phyloP scores from a whole-genome alignment of 2,113 vertebrate genomes.

The Suncus etruscus region DNA sequence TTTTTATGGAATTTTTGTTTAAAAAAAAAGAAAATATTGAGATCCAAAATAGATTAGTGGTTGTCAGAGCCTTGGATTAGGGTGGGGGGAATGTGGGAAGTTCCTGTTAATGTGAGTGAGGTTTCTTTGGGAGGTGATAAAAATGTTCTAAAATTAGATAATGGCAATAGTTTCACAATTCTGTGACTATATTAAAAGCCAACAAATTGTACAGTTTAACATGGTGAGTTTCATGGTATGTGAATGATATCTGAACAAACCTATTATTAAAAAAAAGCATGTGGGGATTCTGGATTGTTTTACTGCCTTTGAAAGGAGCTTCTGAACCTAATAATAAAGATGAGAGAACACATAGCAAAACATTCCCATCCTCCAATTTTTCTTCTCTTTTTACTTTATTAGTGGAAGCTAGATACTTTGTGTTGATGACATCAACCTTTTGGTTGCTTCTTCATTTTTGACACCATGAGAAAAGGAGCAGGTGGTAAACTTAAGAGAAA shows the following conservation, averaged over 20 bases:
- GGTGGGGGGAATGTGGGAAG: neutral
- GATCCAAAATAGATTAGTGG: conserved; percentile 31
- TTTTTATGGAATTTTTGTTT: conserved; percentile 27
- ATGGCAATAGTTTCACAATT: neutral
- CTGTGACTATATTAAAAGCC: conserved; percentile 4
- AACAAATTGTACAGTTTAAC: conserved; percentile 40
- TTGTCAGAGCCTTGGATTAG: neutral
- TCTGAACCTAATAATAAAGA: conserved; percentile 65
- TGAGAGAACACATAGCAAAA: neutral
- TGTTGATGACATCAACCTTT: conserved; percentile 66
- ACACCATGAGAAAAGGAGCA: conserved; percentile 51
- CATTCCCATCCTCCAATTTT: conserved; percentile 40
- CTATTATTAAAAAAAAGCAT: conserved; percentile 70
- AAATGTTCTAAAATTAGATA: conserved; percentile 43
- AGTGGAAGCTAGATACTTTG: conserved; percentile 60
- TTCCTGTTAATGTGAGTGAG: neutral
- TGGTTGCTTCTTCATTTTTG: conserved; percentile 72
- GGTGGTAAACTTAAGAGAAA: conserved; percentile 70
- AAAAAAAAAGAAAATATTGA: neutral
- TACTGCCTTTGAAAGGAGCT: conserved; percentile 40
- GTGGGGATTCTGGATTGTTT: conserved; percentile 64
- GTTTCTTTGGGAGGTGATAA: neutral
- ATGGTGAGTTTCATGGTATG: conserved; percentile 4
- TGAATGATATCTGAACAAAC: conserved; percentile 46
- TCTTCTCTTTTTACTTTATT: neutral